Evolutionary conservation across 2,888 invertebrate genomes (phyloP).

Genomic region (Sesamia inferens): DNA sequence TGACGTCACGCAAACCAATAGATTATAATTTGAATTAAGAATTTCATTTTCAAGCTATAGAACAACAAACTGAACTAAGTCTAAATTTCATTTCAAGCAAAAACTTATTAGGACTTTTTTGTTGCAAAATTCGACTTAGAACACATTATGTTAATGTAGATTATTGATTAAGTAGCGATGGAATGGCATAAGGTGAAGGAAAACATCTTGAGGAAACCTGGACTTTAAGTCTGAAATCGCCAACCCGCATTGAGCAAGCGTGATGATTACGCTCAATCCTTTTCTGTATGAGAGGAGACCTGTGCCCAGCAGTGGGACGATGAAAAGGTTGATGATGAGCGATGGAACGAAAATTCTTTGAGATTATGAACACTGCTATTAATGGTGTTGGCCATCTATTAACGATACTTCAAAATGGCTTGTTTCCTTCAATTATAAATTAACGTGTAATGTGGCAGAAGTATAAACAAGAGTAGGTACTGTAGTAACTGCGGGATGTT

Average conservation of each 20-base stretch:
- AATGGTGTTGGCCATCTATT: neutral
- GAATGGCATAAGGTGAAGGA: neutral
- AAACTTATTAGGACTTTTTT: neutral
- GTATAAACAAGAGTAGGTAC: neutral
- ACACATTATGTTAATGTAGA: neutral
- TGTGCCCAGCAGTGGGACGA: too few relatives aligned
- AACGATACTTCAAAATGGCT: neutral
- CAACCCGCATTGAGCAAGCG: too few relatives aligned
- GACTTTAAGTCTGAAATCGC: too few relatives aligned
- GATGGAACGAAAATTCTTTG: neutral
- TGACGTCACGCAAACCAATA: neutral
- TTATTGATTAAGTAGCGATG: neutral
- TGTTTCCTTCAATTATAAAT: neutral
- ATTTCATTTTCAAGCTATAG: neutral
- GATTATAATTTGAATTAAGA: too few relatives aligned
- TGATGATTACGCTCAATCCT: too few relatives aligned
- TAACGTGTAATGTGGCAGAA: neutral
- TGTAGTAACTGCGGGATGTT: too few relatives aligned
- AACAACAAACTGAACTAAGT: neutral
- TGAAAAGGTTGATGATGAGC: too few relatives aligned
- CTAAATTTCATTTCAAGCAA: too few relatives aligned
- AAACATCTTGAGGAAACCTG: too few relatives aligned
- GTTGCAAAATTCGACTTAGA: neutral
- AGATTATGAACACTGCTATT: neutral
- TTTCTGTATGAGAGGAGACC: too few relatives aligned